Conservation (phyloP, 2,888 invertebrate genomes). For the Liodrosophila aerea region DNA sequence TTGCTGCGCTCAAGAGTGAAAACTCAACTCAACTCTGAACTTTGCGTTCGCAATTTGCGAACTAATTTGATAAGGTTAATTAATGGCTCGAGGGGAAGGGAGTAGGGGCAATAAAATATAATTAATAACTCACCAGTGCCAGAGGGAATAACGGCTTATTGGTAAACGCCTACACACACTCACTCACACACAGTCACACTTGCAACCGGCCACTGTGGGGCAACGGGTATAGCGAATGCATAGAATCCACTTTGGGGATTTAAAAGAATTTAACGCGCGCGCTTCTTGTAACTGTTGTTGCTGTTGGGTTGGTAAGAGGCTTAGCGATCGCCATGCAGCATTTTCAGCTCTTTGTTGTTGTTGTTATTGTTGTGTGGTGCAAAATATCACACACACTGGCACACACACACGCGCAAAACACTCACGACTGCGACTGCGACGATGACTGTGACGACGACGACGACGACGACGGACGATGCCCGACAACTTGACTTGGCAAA, state of each 20-base stretch:
- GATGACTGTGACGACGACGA: conserved; percentile 13
- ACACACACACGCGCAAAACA: conserved; percentile 5
- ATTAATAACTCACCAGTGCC: conserved; percentile 53
- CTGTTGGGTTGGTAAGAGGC: conserved; percentile 15
- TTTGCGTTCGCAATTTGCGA: conserved; percentile 43
- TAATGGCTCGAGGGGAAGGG: conserved; percentile 30
- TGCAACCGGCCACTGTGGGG: conserved; percentile 10
- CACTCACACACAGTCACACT: conserved; percentile 1
- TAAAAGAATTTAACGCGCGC: conserved; percentile 37
- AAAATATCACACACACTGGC: conserved; percentile 32
- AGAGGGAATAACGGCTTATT: neutral
- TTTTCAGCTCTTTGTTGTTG: conserved; percentile 12
- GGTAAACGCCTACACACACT: conserved; percentile 9
- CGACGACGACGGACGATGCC: conserved; percentile 29
- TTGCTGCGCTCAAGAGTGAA: no score
- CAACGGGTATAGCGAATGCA: neutral
- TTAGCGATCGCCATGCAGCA: conserved; percentile 27
- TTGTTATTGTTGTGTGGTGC: conserved; percentile 33
- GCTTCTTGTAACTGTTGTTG: conserved; percentile 13
- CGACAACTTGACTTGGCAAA: conserved; percentile 78
- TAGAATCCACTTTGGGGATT: conserved; percentile 17
- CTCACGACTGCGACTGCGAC: conserved; percentile 10
- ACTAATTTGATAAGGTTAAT: conserved; percentile 56
- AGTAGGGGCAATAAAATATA: conserved; percentile 36
- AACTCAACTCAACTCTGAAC: conserved; percentile 53